phyloP scores from a whole-genome alignment of 2,888 invertebrate species.

The Automeris io region DNA sequence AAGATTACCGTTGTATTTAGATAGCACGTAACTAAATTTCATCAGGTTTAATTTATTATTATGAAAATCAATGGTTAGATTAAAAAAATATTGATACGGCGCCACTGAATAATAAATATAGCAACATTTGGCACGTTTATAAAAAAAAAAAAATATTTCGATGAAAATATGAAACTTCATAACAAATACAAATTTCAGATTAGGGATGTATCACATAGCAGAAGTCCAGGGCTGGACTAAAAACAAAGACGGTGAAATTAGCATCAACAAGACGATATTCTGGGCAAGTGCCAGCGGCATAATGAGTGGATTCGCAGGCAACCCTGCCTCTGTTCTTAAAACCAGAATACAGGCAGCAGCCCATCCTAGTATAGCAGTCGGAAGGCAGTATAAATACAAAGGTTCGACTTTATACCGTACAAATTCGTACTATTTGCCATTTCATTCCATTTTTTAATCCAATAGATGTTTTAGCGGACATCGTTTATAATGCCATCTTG shows the following conservation, averaged over 20 bases:
- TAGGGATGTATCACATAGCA: slow-evolving; percentile 81
- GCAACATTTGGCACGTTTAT: no score
- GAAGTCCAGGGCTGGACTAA: slow-evolving; percentile 76
- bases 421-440: background rate
- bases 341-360: slow-evolving; percentile 86
- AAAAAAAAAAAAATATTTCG: no score
- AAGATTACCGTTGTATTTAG: no score
- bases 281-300: slow-evolving; percentile 78
- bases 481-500: no score
- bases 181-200: slow-evolving; percentile 37
- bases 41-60: no score
- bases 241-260: slow-evolving; percentile 46
- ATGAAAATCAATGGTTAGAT: no score
- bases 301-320: slow-evolving; percentile 81
- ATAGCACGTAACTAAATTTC: no score
- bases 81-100: no score
- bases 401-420: slow-evolving; percentile 27
- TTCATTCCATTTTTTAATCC: no score
- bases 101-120: no score
- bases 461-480: no score
- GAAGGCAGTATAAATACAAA: slow-evolving; percentile 86
- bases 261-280: slow-evolving; percentile 47
- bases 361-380: slow-evolving; percentile 86
- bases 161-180: background rate
- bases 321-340: slow-evolving; percentile 89